Evolutionary conservation across 1,140 invertebrate species (phyloP).

Genomic region (Lordiphosa collinella): DNA sequence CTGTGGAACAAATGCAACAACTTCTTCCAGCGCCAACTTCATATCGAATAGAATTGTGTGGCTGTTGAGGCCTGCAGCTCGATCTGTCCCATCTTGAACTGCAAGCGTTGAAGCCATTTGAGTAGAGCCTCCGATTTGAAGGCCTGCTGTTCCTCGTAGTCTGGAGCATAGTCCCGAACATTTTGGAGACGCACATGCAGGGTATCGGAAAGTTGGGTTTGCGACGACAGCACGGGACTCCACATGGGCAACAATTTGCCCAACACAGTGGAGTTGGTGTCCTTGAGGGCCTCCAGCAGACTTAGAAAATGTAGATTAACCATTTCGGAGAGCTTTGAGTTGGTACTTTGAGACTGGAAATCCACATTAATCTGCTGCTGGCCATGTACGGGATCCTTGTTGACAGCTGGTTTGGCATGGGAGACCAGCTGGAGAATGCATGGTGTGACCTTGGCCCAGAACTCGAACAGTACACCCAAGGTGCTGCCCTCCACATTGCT

Average conservation of each 20-base stretch:
- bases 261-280: conserved; percentile 96
- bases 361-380: conserved; percentile 24
- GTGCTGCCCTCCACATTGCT: conserved; percentile 87
- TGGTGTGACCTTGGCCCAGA: conserved; percentile 99
- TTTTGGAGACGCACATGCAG: conserved; percentile 93
- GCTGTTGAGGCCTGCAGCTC: conserved; percentile 95
- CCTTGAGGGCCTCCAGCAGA: conserved; percentile 95
- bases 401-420: conserved; percentile 90
- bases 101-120: conserved; percentile 94
- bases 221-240: conserved; percentile 95
- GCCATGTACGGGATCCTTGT: conserved; percentile 36
- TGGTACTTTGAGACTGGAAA: conserved; percentile 64
- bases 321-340: conserved; percentile 92
- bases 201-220: conserved; percentile 92
- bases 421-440: conserved; percentile 95
- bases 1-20: not conserved
- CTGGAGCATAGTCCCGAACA: conserved; percentile 89
- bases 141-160: conserved; percentile 73
- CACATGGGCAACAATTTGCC: conserved; percentile 91
- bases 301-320: conserved; percentile 98
- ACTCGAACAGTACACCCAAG: conserved; percentile 95
- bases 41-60: conserved; percentile 79
- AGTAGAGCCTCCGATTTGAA: conserved; percentile 81
- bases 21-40: conserved; percentile 16
- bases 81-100: conserved; percentile 99